phyloP scores from a whole-genome alignment of 2,113 vertebrate genomes.

The Xyrauchen texanus region DNA sequence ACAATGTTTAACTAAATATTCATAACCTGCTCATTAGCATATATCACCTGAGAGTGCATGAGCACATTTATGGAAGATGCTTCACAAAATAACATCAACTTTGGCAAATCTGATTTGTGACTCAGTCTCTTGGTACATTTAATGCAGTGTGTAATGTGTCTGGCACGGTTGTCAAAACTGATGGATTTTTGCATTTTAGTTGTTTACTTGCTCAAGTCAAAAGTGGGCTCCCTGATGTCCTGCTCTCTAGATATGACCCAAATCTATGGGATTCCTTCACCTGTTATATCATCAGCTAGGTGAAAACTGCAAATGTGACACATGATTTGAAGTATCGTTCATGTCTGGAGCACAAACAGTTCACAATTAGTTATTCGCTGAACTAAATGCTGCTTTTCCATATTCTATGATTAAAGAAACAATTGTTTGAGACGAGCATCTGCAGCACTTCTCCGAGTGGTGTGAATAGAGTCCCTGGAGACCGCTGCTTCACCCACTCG shows the following conservation, averaged over 20 bases:
- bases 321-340: too few species aligned
- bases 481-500: constrained; percentile 62
- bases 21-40: constrained; percentile 36
- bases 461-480: constrained; percentile 58
- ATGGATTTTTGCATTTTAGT: too few species aligned
- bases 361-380: neutral
- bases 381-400: too few species aligned
- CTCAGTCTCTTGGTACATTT: neutral
- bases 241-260: too few species aligned
- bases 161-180: too few species aligned
- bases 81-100: neutral
- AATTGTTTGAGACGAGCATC: neutral
- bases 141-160: neutral
- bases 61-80: neutral
- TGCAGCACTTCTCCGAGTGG: constrained; percentile 19
- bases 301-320: too few species aligned
- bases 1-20: constrained; percentile 45
- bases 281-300: too few species aligned
- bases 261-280: too few species aligned
- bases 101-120: constrained; percentile 6
- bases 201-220: too few species aligned
- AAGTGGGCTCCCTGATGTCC: too few species aligned
- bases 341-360: neutral
- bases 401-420: neutral
- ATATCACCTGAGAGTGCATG: constrained; percentile 16